A percentile compares a stretch with the other conserved stretches of the same genome.
Conservation (phyloP, 2,797 vertebrate species). For the Sebastes wilsoni region DNA sequence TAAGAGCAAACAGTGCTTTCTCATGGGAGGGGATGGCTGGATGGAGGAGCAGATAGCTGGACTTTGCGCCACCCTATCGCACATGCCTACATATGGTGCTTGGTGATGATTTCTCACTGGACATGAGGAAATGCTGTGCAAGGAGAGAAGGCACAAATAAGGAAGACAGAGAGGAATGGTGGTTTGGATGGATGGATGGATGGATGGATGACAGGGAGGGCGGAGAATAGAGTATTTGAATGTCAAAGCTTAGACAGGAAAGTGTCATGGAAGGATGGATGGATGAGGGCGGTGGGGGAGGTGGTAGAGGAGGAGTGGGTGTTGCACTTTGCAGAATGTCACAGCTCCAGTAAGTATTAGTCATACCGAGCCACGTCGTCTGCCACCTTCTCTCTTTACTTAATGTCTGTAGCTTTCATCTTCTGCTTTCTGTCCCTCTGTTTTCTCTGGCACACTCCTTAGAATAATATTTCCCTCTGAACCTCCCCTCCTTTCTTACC, state of each 20-base stretch:
- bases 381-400: conserved; percentile 3
- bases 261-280: conserved; percentile 1
- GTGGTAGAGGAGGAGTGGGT: neutral
- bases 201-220: neutral
- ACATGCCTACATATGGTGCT: neutral
- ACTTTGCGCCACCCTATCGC: conserved; percentile 9
- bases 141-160: neutral
- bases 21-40: neutral
- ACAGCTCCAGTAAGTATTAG: conserved; percentile 11
- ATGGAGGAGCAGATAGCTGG: neutral
- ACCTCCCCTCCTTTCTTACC: neutral
- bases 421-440: neutral
- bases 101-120: neutral
- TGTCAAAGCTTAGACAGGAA: conserved; percentile 33
- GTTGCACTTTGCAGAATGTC: conserved; percentile 30
- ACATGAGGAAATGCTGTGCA: neutral
- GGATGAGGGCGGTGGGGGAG: neutral
- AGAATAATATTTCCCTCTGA: neutral
- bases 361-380: conserved; percentile 1
- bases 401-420: conserved; percentile 36
- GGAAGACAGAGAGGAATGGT: neutral
- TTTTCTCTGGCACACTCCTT: conserved; percentile 1
- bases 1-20: neutral
- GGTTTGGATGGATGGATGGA: neutral
- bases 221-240: neutral